Conservation (phyloP, 2,113 vertebrate species). For the Brevimyrus niger region DNA sequence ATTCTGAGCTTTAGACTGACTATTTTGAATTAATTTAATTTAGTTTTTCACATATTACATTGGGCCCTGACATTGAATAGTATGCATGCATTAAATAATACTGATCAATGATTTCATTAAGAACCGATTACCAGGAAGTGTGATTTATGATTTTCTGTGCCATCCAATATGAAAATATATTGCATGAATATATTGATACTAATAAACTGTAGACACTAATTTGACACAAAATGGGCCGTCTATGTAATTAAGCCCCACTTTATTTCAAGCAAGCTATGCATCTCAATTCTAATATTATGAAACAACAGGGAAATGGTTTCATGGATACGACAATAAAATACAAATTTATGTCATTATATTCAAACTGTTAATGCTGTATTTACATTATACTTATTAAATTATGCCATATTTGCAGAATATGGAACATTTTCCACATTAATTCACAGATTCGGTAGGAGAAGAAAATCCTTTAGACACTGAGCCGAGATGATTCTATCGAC, state of each 20-base stretch:
- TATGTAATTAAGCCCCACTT: background rate
- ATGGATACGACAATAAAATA: background rate
- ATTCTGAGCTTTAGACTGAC: background rate
- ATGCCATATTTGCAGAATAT: background rate
- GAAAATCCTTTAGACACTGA: background rate
- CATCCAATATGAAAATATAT: background rate
- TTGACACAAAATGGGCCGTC: background rate
- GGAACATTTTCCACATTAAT: background rate
- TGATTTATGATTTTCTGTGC: background rate
- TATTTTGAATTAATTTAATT: background rate
- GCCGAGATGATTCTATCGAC: background rate
- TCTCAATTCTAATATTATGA: background rate
- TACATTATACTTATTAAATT: background rate
- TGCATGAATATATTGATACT: background rate
- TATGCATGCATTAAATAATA: background rate
- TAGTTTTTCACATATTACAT: background rate
- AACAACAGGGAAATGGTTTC: background rate
- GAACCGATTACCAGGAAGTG: background rate
- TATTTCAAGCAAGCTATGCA: background rate
- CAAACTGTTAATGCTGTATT: background rate
- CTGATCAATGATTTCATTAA: background rate
- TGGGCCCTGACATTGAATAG: background rate
- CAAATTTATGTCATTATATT: background rate
- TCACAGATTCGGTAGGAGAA: background rate
- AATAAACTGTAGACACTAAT: background rate